phyloP scores from a whole-genome alignment of 2,888 invertebrate species.

The Monoplex corrugatus region DNA sequence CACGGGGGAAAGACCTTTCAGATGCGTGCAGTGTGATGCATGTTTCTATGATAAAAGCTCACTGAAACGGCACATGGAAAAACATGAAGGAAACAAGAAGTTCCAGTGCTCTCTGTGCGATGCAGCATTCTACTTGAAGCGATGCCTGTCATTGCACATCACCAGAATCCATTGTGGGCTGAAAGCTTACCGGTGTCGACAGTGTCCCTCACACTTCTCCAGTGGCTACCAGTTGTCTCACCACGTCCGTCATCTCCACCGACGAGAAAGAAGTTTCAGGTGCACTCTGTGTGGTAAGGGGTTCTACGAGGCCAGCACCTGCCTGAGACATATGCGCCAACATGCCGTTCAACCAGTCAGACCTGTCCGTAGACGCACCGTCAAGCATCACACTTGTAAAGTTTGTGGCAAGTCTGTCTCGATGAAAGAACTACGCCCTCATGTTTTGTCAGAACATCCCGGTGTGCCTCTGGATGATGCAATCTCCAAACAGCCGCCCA shows the following conservation, averaged over 20 bases:
- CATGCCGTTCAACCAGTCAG: conserved; percentile 12
- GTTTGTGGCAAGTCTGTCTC: neutral
- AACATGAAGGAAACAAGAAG: neutral
- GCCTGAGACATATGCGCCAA: conserved; percentile 1
- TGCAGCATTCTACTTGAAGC: conserved; percentile 23
- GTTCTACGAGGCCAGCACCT: neutral
- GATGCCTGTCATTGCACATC: conserved; percentile 27
- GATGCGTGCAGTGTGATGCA: neutral
- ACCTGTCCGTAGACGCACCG: neutral
- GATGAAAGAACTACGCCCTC: conserved; percentile 10
- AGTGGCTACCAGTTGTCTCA: conserved; percentile 36
- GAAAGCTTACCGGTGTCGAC: conserved; percentile 35
- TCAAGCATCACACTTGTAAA: conserved; percentile 2
- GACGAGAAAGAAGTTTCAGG: conserved; percentile 20
- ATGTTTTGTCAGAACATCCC: conserved; percentile 3
- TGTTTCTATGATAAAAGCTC: neutral
- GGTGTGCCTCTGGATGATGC: conserved; percentile 25
- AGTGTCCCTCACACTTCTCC: conserved; percentile 27
- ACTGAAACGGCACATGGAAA: neutral
- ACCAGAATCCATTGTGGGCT: conserved; percentile 29
- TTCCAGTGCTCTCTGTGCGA: conserved; percentile 38
- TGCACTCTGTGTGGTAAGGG: neutral
- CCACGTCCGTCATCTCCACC: conserved; percentile 19
- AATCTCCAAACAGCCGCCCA: neutral
- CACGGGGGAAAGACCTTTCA: conserved; percentile 33